Base-by-base conservation (phyloP, 2,888 invertebrate genomes). In the Ectropis crepuscularia region DNA sequence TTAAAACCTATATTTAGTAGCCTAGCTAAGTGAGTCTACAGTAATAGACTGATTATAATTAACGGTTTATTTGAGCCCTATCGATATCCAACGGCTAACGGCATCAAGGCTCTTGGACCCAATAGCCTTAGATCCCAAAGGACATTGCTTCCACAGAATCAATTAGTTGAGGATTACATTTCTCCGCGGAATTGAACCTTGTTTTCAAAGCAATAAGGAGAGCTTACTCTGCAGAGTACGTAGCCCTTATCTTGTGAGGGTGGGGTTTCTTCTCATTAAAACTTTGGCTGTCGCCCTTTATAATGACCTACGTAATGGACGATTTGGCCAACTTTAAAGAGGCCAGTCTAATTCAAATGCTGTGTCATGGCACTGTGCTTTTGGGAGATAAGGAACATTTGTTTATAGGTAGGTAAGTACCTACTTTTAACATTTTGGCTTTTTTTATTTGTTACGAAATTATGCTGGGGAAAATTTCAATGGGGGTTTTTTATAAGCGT, bases 201-300 rank as follows among this genome's bases (percentile, higher is more conserved):
- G 65, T 65, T 48, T 37, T 36, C 51, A 39, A 46, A 39, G 47
- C 6, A 12, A 38, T 67, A 66, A 51, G 11, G 45, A 37, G 43
- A 57, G 67, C 63, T 53, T 62, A 63, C 48, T 46, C 37, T 43
- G 59, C 48, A 28, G 10, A 51, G 57, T 57, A 53, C 28, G 46
- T 57, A 61, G 49, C 57, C 79, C 76, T 73, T 69, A 69, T 74
- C 73, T 73, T 68, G 76, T 74, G 81, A 78, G 77, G 73, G 72
- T 73, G 70, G 71, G 73, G 74, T 75, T 76, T 78, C 79, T 75
- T 82, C 85, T 87, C 85, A 87, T 88, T 87, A 87, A 87, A 88
- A 88, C 85, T 87, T 87, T 74, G 71, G 66, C 69, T 73, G 73
- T 65, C 74, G 74, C 73, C 83, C 84, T 83, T 81, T 82, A 78